phyloP scores from a whole-genome alignment of 2,888 invertebrate species.

The Amitus sp. region DNA sequence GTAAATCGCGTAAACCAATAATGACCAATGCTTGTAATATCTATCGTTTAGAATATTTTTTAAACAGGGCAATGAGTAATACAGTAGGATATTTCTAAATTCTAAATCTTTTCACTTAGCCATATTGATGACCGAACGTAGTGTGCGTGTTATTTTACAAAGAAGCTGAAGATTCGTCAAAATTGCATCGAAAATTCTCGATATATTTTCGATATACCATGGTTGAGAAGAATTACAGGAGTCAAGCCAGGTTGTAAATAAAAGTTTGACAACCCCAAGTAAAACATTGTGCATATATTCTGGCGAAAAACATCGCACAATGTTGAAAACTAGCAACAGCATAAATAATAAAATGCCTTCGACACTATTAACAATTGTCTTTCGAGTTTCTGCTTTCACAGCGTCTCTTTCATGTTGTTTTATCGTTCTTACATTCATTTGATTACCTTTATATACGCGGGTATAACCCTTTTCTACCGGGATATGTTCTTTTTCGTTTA shows the following conservation, averaged over 20 bases:
- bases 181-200: constrained; percentile 10
- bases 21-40: constrained; percentile 20
- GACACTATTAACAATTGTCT: constrained; percentile 19
- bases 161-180: constrained; percentile 11
- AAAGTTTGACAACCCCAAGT: constrained; percentile 29
- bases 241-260: constrained; percentile 21
- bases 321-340: constrained; percentile 18
- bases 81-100: constrained; percentile 21
- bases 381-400: background rate
- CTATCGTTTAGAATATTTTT: constrained; percentile 14
- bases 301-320: too few species aligned
- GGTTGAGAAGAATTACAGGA: constrained; percentile 2
- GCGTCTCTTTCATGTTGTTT: constrained; percentile 2
- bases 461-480: background rate
- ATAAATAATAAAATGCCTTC: constrained; percentile 19
- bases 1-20: constrained; percentile 14
- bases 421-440: constrained; percentile 1
- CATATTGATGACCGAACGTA: constrained; percentile 6
- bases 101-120: constrained; percentile 18
- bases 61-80: constrained; percentile 28
- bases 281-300: too few species aligned
- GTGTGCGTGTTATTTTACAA: constrained; percentile 20
- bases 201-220: constrained; percentile 14
- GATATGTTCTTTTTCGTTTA: constrained; percentile 10
- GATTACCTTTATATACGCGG: constrained; percentile 7